Evolutionary conservation across 2,888 invertebrate species (phyloP), one percentile per base, ranked within the genome.

Genomic region (Agelastica alni): DNA sequence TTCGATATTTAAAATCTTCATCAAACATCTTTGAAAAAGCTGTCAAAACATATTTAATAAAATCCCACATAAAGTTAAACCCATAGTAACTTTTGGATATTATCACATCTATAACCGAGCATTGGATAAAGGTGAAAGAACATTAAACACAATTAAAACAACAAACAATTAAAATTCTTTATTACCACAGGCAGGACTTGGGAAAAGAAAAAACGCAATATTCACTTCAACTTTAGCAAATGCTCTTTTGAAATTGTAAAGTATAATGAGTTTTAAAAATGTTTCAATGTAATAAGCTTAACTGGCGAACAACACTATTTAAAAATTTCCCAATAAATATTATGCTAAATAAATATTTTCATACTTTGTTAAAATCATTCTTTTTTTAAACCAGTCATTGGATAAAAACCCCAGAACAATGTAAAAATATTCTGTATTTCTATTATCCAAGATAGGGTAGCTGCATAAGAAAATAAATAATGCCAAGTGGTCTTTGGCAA

Each of bases 1-100:
- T 76, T 99, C 99, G 62, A 99, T 98, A 80, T 98, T 97, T 56
- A 99, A 84, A 64, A 99, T 97, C 85, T 96, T 96, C 81, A 97
- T 95, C 52, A 99, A 85, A 78, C 97, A 98, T 65, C 97, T 83
- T 83, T 96, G 95, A 82, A 99, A 99, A 65, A 99, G 84, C 91
- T 96, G 80, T 76, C 63, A 69, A 73, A 73, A 74, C 76, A 76
- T 63, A 45, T 37, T 42, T 51, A 55, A 48, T 51, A 53, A 28
- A 31, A 47, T 34, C 34, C 42, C 14, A 53, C 28, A 28, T 16
- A 34, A 36, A 16, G 16, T 17, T 9, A 36, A 17, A n/a, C 13
- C 10, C 9, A 36, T 17, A 9, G 4, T 5, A 32, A 12, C n/a
- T n/a, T n/a, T n/a, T n/a, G n/a, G n/a, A n/a, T n/a, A n/a, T n/a